phyloP scores from a whole-genome alignment of 2,797 vertebrate species.

The Pelodytes ibericus region DNA sequence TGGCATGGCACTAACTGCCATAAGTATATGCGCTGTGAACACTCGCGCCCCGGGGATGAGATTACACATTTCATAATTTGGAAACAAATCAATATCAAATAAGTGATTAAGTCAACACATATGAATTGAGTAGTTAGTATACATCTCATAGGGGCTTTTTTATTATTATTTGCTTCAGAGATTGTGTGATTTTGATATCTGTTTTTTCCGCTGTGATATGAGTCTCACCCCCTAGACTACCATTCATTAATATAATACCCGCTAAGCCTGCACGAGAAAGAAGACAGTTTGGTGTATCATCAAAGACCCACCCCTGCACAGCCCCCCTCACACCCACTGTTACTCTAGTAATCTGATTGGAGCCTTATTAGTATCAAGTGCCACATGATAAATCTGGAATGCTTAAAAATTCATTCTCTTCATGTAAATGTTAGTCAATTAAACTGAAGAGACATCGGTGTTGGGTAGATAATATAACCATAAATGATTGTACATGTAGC shows the following conservation, averaged over 20 bases:
- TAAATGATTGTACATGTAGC: too few species aligned
- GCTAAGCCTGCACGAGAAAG: neutral
- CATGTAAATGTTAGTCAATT: too few species aligned
- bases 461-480: too few species aligned
- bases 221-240: neutral
- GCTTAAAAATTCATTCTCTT: too few species aligned
- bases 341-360: neutral
- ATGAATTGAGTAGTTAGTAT: neutral
- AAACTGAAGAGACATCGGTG: too few species aligned
- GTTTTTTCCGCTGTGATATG: conserved; percentile 10
- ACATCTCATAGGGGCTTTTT: neutral
- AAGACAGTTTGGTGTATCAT: too few species aligned
- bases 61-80: conserved; percentile 20
- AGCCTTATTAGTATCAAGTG: neutral
- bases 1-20: too few species aligned
- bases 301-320: too few species aligned
- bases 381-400: conserved; percentile 6
- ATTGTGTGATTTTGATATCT: neutral
- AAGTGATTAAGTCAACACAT: conserved; percentile 6
- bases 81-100: conserved; percentile 22
- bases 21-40: neutral
- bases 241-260: conserved; percentile 8
- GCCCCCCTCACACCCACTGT: neutral
- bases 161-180: conserved; percentile 6
- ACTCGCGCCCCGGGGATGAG: neutral